A percentile compares a stretch with the other conserved stretches of the same genome.
Evolutionary conservation across 2,888 invertebrate genomes (phyloP).

Genomic region (Microctonus aethiopoides): DNA sequence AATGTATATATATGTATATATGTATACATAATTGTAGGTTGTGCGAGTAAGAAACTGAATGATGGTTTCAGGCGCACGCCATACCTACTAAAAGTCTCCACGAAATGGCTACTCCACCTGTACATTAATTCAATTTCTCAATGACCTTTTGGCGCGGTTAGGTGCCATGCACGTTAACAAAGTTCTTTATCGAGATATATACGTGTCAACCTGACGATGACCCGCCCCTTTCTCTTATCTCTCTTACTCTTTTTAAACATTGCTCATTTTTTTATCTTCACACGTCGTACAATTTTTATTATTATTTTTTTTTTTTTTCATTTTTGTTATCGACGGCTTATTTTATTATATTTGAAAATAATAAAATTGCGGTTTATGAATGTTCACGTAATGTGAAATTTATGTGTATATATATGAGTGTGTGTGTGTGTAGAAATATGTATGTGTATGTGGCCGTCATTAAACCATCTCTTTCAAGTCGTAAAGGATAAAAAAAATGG

Average conservation of each 20-base stretch:
- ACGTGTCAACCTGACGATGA: conserved; percentile 22
- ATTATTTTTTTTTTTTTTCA: background rate
- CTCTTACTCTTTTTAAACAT: background rate
- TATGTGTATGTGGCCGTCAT: background rate
- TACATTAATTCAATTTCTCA: conserved; percentile 10
- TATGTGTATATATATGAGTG: background rate
- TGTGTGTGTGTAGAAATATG: background rate
- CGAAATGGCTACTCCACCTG: conserved; percentile 32
- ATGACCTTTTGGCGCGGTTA: conserved; percentile 24
- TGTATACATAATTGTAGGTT: background rate
- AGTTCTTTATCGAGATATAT: conserved; percentile 7
- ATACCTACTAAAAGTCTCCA: conserved; percentile 1
- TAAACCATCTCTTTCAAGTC: conserved; percentile 1
- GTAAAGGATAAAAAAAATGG: conserved; percentile 14
- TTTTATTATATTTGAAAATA: background rate
- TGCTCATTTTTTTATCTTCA: background rate
- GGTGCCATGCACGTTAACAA: conserved; percentile 11
- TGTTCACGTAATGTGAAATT: background rate
- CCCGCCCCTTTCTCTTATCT: conserved; percentile 19
- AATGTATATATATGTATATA: too few relatives aligned
- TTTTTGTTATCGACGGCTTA: too few relatives aligned
- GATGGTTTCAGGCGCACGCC: conserved; percentile 23
- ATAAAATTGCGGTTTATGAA: background rate
- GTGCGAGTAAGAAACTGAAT: too few relatives aligned
- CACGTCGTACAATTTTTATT: background rate